phyloP scores from a whole-genome alignment of 2,888 invertebrate species.

The Apomyelois bistriatella region DNA sequence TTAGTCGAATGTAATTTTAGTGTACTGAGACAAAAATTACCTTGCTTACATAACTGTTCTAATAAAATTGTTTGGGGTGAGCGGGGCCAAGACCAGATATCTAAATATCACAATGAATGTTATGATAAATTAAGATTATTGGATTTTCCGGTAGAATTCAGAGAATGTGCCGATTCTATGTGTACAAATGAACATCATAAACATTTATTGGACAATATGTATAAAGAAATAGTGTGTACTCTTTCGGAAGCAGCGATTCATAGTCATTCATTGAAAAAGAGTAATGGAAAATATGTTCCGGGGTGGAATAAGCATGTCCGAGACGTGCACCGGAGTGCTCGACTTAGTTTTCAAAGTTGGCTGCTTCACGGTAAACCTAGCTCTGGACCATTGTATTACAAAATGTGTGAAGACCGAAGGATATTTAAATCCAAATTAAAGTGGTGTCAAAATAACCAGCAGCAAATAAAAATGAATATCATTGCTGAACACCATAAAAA shows the following conservation, averaged over 20 bases:
- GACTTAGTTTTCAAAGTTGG: background rate
- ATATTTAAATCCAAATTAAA: no score
- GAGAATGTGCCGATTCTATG: background rate
- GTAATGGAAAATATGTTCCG: no score
- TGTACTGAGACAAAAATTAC: no score
- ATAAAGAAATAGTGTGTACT: background rate
- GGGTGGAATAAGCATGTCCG: background rate
- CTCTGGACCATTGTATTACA: no score
- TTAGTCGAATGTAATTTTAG: background rate
- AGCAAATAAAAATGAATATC: no score
- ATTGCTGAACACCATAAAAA: no score
- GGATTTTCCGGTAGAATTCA: background rate
- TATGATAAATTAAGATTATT: background rate
- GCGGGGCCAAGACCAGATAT: background rate
- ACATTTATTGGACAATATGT: background rate
- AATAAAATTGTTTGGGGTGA: background rate
- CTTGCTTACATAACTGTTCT: no score
- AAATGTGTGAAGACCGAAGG: no score
- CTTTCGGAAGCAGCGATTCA: no score
- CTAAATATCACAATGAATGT: background rate
- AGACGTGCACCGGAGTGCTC: background rate
- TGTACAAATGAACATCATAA: background rate
- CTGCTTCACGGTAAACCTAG: no score
- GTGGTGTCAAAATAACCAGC: no score
- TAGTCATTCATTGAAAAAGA: no score